Percentiles rank a stretch among this genome's conserved stretches.
These are phyloP conservation scores for Drosophila atripex DNA, from an alignment of 2,888 invertebrate species.

Conservation along the genomic window DNA sequence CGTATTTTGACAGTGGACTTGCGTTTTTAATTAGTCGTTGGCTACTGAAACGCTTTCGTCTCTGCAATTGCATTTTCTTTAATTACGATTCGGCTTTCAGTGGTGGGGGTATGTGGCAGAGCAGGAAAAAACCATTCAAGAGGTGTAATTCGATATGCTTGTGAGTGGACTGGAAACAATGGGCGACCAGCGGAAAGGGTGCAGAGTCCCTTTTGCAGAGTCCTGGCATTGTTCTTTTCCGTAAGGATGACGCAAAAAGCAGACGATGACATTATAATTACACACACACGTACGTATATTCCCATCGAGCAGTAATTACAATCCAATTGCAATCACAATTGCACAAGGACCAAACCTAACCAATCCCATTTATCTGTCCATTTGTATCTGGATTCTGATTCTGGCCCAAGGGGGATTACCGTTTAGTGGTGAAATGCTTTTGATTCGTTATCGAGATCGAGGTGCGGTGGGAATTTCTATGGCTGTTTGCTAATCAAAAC, in stretches of 20 bases:
- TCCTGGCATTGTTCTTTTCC: slow-evolving; percentile 43
- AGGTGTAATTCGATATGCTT: slow-evolving; percentile 76
- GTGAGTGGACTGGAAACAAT: slow-evolving; percentile 65
- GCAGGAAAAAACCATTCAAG: slow-evolving; percentile 53
- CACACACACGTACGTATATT: slow-evolving; percentile 37
- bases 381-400: slow-evolving; percentile 62
- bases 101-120: slow-evolving; percentile 7
- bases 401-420: slow-evolving; percentile 73
- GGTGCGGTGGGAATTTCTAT: slow-evolving; percentile 25
- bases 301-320: slow-evolving; percentile 72
- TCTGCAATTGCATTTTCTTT: slow-evolving; percentile 64
- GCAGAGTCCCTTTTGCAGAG: slow-evolving; percentile 41
- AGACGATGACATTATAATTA: slow-evolving; percentile 73
- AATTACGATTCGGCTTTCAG: slow-evolving; percentile 56
- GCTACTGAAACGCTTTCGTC: slow-evolving; percentile 47
- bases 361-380: slow-evolving; percentile 35
- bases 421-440: slow-evolving; percentile 71
- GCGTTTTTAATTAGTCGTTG: slow-evolving; percentile 69
- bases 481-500: slow-evolving; percentile 68
- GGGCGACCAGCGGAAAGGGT: slow-evolving; percentile 59
- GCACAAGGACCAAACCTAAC: slow-evolving; percentile 29
- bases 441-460: slow-evolving; percentile 66
- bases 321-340: slow-evolving; percentile 74
- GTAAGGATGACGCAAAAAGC: slow-evolving; percentile 64
- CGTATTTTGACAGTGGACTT: slow-evolving; percentile 57